Conservation (phyloP, 2,797 vertebrate genomes). For the Diceros bicornis region DNA sequence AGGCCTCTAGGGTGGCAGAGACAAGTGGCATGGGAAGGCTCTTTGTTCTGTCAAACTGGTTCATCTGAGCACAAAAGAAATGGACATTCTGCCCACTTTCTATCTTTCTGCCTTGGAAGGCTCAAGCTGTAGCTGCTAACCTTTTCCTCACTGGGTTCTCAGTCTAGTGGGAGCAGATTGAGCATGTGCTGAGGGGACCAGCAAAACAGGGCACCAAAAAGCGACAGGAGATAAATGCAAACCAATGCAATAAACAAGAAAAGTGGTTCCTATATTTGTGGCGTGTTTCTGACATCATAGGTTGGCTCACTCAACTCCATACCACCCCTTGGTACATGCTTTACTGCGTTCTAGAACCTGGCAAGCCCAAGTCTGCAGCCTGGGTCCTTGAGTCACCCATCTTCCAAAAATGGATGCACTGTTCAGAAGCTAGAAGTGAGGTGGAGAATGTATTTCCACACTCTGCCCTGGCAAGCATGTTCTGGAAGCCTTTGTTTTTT, state of each 20-base stretch:
- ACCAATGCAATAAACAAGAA: not conserved
- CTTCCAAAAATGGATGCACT: not conserved
- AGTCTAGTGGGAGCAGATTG: not conserved
- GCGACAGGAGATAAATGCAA: not conserved
- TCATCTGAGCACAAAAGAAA: not conserved
- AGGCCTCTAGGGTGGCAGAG: not conserved
- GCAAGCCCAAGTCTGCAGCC: not conserved
- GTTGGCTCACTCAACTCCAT: not conserved
- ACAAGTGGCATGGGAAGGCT: not conserved
- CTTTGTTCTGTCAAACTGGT: not conserved
- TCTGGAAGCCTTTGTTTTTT: not conserved
- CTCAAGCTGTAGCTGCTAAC: not conserved
- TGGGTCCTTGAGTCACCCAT: not conserved
- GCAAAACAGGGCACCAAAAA: not conserved
- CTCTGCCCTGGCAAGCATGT: not conserved
- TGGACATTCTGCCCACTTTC: not conserved
- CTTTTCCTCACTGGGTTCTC: not conserved
- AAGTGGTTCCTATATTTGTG: not conserved
- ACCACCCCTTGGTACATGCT: too few species aligned
- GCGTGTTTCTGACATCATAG: not conserved
- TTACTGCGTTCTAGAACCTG: not conserved
- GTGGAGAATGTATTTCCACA: not conserved
- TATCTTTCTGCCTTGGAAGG: not conserved
- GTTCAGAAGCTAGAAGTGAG: not conserved
- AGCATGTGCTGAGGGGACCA: not conserved